These are phyloP conservation scores for crab-eating macaque (Macaca fascicularis) DNA, from an alignment of 2,113 vertebrate species.

Conservation along the genomic window DNA sequence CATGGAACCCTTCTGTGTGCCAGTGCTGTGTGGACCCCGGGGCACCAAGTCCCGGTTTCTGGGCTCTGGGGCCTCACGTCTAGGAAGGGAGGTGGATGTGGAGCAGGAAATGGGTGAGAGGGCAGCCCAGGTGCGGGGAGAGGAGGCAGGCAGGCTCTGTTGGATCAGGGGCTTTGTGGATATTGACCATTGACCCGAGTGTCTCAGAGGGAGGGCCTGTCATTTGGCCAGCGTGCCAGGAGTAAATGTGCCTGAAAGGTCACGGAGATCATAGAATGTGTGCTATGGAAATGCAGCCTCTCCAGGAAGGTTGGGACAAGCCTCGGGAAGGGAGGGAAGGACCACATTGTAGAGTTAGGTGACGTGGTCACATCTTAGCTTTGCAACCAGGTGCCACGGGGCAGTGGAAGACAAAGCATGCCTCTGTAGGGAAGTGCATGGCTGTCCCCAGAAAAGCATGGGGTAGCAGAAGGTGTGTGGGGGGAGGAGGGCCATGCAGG, in stretches of 20 bases:
- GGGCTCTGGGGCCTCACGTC: neutral
- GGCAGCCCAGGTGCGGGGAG: neutral
- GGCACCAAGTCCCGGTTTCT: neutral
- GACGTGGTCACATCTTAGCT: constrained; percentile 72
- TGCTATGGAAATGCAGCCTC: constrained; percentile 83
- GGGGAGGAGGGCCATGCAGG: neutral
- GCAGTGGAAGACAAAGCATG: neutral
- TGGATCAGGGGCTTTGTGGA: constrained; percentile 75
- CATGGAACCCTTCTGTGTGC: neutral
- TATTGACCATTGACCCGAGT: constrained; percentile 78
- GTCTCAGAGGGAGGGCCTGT: constrained; percentile 74
- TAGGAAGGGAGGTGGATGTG: neutral
- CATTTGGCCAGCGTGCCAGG: constrained; percentile 84
- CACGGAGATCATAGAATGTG: constrained; percentile 83
- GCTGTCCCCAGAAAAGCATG: fast-evolving
- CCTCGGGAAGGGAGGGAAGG: constrained; percentile 77
- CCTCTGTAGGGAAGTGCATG: neutral
- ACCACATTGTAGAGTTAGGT: constrained; percentile 46
- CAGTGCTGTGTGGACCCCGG: fast-evolving
- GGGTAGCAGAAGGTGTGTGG: neutral
- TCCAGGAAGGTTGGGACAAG: constrained; percentile 81
- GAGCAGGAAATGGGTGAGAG: neutral
- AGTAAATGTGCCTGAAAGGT: constrained; percentile 87
- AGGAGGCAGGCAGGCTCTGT: neutral
- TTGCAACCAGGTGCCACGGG: constrained; percentile 67